phyloP scores from a whole-genome alignment of 2,888 invertebrate species.

The Oscheius sp. region DNA sequence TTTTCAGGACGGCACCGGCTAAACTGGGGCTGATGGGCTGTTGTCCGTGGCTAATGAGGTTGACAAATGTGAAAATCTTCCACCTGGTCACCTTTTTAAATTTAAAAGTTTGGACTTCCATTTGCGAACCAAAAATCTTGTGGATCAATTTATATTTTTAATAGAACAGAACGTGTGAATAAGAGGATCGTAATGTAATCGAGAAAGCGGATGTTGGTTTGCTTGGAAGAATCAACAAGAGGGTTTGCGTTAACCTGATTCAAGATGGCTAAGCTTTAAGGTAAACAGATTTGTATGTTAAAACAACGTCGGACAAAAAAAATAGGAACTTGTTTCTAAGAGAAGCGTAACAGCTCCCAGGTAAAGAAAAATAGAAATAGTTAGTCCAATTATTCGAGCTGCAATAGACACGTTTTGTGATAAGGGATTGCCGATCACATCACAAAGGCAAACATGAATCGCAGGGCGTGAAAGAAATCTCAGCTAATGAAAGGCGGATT shows the following conservation, averaged over 20 bases:
- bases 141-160: no score
- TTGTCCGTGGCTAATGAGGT: conserved; percentile 18
- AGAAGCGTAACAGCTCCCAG: not conserved
- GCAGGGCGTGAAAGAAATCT: conserved; percentile 7
- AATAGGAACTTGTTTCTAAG: not conserved
- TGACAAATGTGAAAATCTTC: conserved; percentile 9
- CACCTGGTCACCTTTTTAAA: no score
- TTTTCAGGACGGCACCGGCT: no score
- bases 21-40: conserved; percentile 10
- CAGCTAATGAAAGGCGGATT: conserved; percentile 17
- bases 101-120: no score
- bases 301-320: conserved; percentile 17
- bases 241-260: conserved; percentile 25
- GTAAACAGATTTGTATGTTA: conserved; percentile 27
- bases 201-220: no score
- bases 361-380: not conserved
- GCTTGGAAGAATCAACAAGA: no score
- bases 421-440: conserved; percentile 12
- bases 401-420: conserved; percentile 26
- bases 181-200: no score
- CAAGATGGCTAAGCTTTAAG: conserved; percentile 8
- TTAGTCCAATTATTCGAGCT: conserved; percentile 9
- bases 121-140: not conserved
- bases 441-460: conserved; percentile 28
- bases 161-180: no score